Evolutionary conservation across 2,888 invertebrate species (phyloP), one percentile per base, ranked within the genome.

Genomic region (Bombylius discolor): DNA sequence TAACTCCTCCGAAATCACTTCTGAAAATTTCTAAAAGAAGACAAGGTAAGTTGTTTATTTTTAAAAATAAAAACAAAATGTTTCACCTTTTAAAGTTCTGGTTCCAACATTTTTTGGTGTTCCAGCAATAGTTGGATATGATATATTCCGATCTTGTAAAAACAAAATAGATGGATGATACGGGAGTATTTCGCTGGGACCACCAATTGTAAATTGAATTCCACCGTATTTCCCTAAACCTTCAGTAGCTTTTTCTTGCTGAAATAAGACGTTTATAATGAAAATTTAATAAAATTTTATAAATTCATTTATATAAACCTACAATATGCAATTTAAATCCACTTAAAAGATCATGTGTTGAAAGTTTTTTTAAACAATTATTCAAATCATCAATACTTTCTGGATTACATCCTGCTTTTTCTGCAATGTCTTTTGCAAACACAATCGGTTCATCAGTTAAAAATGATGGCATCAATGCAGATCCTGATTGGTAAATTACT

Each of bases 401-500:
- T 14, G 50, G 65, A 44, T 61, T 61, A 39, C 52, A 52, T 9
- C 11, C 34, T n/a, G 34, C 5, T 34, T 46, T 14, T 5, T 46
- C n/a, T 5, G 33, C 52, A 32, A 52, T 5, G n/a, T 42, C 53
- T n/a, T n/a, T 61, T 0, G 68, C 64, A 47, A 65, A 63, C 12
- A 50, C 44, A 13, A 63, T 59, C 1, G 72, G 70, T 48, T 68
- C 59, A 11, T 55, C 55, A 58, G 75, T 72, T 13, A 73, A 64
- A 1, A 72, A 70, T 72, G 74, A 75, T n/a, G 68, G 67, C 51
- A 71, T 68, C 11, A 72, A 58, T 0, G 70, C 67, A 34, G 74
- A 71, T 1, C 77, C 76, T 58, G 76, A 76, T 59, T 75, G 73
- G 8, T 72, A 62, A 49, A 77, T 76, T 1, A 68, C 72, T 51